Conservation (phyloP, 2,888 invertebrate genomes). For the Nemurella pictetii region DNA sequence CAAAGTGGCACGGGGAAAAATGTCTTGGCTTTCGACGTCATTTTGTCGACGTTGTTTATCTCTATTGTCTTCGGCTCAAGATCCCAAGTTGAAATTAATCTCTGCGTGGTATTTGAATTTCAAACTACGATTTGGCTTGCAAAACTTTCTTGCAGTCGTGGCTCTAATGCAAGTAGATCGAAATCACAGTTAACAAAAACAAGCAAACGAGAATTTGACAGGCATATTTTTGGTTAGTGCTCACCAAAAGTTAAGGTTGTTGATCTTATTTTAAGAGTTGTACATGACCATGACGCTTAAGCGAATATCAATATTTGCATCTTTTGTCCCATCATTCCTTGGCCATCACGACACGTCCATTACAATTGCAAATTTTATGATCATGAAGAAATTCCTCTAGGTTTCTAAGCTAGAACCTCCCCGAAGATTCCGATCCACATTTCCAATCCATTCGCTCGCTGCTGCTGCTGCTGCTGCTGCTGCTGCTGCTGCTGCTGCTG, state of each 20-base stretch:
- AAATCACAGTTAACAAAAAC: background rate
- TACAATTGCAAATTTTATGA: background rate
- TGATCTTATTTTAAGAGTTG: background rate
- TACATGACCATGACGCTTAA: background rate
- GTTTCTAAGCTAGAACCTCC: background rate
- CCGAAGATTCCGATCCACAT: background rate
- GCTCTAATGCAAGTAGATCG: background rate
- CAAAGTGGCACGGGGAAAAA: slow-evolving; percentile 30
- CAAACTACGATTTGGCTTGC: background rate
- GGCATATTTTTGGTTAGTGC: background rate
- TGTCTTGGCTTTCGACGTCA: slow-evolving; percentile 22
- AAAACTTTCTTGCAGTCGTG: background rate
- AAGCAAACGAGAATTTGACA: background rate
- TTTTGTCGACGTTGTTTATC: background rate
- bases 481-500: background rate
- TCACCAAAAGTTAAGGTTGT: background rate
- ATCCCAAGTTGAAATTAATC: background rate
- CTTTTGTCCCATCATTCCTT: background rate
- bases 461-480: background rate
- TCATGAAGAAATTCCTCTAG: background rate
- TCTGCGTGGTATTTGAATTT: background rate
- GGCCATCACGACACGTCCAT: background rate
- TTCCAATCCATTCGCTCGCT: background rate
- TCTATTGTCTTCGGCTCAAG: background rate
- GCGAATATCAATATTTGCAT: background rate